phyloP scores from a whole-genome alignment of 2,113 vertebrate genomes.

The Acanthisitta chloris region DNA sequence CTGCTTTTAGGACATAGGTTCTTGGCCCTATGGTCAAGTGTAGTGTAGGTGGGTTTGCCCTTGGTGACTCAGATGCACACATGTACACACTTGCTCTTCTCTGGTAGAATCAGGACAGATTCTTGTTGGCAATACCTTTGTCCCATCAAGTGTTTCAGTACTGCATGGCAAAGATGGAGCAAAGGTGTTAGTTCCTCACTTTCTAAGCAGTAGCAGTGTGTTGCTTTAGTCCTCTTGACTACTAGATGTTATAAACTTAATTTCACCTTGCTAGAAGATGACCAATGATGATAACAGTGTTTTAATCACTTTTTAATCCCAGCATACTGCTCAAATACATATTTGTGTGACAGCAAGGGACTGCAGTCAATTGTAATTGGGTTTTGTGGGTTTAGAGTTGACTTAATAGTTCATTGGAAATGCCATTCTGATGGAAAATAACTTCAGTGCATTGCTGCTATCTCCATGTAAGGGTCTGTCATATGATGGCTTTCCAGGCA shows the following conservation, averaged over 20 bases:
- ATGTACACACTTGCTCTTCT: neutral
- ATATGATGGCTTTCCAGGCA: neutral
- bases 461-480: neutral
- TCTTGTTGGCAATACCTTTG: neutral
- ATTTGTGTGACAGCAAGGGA: neutral
- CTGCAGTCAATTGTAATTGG: neutral
- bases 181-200: neutral
- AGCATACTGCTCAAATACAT: neutral
- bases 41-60: neutral
- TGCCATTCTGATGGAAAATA: neutral
- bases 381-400: neutral
- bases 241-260: neutral
- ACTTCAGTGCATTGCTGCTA: neutral
- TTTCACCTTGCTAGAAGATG: neutral
- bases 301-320: neutral
- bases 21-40: neutral
- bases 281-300: neutral
- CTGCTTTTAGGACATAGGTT: neutral
- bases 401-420: neutral
- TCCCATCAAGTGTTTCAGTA: neutral
- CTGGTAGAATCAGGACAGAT: neutral
- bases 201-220: neutral
- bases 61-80: accelerated
- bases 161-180: neutral
- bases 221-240: neutral